A percentile compares a stretch with the other conserved stretches of the same genome.
phyloP scores from a whole-genome alignment of 1,140 invertebrate species.

The Bactericera cockerelli region DNA sequence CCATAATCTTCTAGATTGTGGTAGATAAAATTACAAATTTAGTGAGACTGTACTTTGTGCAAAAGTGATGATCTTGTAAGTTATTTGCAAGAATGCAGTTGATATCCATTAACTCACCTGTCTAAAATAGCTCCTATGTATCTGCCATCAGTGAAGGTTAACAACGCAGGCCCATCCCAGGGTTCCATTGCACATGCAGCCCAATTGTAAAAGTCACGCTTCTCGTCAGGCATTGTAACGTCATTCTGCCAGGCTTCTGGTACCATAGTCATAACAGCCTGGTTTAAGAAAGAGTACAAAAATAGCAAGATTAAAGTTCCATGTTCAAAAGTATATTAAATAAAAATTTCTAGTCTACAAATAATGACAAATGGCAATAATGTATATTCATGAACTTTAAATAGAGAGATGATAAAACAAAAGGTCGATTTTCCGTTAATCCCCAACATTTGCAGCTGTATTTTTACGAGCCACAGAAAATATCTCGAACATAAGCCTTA shows the following conservation, averaged over 20 bases:
- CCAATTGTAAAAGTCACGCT: constrained; percentile 94
- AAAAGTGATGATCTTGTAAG: too few relatives aligned
- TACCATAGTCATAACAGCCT: constrained; percentile 98
- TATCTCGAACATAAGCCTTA: too few relatives aligned
- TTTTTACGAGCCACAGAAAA: too few relatives aligned
- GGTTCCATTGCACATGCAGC: constrained; percentile 95
- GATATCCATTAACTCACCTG: constrained; percentile 37
- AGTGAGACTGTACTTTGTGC: too few relatives aligned
- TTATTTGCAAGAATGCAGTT: too few relatives aligned
- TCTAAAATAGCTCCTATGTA: constrained; percentile 83
- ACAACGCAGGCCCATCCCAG: constrained; percentile 92
- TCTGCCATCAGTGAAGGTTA: constrained; percentile 96
- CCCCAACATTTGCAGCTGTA: too few relatives aligned
- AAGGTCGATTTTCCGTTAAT: too few relatives aligned
- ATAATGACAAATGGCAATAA: constrained; percentile 9
- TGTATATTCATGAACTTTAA: not conserved
- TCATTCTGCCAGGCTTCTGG: constrained; percentile 99
- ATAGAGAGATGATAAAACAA: too few relatives aligned
- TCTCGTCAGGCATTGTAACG: constrained; percentile 75
- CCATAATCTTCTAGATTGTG: too few relatives aligned
- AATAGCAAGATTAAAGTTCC: constrained; percentile 13
- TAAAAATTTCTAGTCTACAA: not conserved
- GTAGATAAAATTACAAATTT: too few relatives aligned
- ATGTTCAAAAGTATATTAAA: constrained; percentile 13
- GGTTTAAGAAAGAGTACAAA: constrained; percentile 21